A percentile compares a stretch with the other conserved stretches of the same genome.
Evolutionary conservation across 2,113 vertebrate species (phyloP).

Genomic region (Nibea coibor): DNA sequence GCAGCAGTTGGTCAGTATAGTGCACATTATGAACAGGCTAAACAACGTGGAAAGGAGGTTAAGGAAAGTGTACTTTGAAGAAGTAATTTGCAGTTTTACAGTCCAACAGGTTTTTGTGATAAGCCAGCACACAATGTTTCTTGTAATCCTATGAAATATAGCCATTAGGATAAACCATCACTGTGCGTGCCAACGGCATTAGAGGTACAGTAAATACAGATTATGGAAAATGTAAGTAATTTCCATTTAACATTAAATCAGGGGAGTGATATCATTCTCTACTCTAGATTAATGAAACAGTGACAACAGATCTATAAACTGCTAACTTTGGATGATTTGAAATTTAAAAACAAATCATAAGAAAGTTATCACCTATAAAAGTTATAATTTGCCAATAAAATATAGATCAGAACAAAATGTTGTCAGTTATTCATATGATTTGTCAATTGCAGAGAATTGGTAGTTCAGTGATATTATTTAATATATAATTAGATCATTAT

Average conservation of each 20-base stretch:
- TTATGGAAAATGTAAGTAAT: slow-evolving; percentile 43
- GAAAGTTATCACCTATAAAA: background rate
- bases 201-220: slow-evolving; percentile 43
- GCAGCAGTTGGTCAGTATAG: slow-evolving; percentile 98
- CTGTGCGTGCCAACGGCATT: slow-evolving; percentile 34
- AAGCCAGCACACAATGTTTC: background rate
- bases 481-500: slow-evolving; percentile 2
- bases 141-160: slow-evolving; percentile 51
- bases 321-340: background rate
- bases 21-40: slow-evolving; percentile 99
- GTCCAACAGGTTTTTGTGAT: background rate
- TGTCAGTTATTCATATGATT: background rate
- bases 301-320: background rate
- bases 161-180: slow-evolving; percentile 34
- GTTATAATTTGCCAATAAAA: background rate
- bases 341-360: background rate
- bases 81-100: background rate
- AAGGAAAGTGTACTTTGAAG: slow-evolving; percentile 81
- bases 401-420: background rate
- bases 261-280: slow-evolving; percentile 38
- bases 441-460: background rate
- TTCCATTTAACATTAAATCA: slow-evolving; percentile 32
- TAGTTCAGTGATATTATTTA: background rate
- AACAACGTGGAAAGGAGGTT: slow-evolving; percentile 88
- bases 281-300: slow-evolving; percentile 11